A percentile compares a stretch with the other conserved stretches of the same genome.
These are phyloP conservation scores for Bambusicola thoracicus DNA, from an alignment of 2,113 vertebrate genomes.

Conservation along the genomic window DNA sequence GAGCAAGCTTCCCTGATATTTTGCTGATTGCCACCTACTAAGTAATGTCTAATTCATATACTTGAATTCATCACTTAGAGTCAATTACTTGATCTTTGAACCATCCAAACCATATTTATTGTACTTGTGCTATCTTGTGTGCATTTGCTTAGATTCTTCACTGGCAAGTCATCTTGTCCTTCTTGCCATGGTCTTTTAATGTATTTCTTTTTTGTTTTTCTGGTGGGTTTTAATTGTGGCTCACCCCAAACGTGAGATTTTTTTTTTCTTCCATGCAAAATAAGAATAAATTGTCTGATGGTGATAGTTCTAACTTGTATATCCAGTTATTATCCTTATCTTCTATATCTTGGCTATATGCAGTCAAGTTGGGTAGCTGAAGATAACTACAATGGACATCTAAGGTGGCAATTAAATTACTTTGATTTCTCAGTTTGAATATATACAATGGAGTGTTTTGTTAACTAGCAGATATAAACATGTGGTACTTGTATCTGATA, in stretches of 20 bases:
- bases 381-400: neutral
- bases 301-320: neutral
- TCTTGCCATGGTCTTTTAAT: neutral
- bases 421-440: neutral
- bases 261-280: neutral
- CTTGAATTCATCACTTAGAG: neutral
- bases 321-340: neutral
- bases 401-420: neutral
- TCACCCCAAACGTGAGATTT: neutral
- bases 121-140: neutral
- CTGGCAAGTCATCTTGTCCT: neutral
- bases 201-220: neutral
- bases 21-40: neutral
- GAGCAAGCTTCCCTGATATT: neutral
- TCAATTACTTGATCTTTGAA: neutral
- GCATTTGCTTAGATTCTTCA: neutral
- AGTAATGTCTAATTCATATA: neutral
- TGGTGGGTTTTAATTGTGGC: neutral
- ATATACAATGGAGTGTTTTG: neutral
- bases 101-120: neutral
- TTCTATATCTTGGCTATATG: neutral
- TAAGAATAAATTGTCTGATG: neutral
- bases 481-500: neutral
- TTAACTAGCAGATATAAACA: neutral
- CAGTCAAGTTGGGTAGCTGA: neutral